Base-by-base conservation (phyloP, 2,888 invertebrate genomes). In the Hypomecis atomaria region DNA sequence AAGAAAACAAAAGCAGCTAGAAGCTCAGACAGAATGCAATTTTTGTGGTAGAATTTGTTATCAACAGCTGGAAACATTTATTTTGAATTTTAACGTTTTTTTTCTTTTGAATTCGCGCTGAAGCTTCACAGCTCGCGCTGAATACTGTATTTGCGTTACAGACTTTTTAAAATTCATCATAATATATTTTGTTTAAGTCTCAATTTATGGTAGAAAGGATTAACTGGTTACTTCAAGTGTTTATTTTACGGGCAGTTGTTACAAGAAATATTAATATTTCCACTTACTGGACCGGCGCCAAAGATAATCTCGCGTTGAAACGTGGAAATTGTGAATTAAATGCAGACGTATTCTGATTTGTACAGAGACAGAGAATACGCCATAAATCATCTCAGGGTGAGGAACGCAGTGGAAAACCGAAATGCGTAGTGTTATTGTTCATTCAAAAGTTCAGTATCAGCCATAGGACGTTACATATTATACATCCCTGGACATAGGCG, bases 241-340 rank as follows among this genome's bases (percentile, higher is more conserved):
- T 7, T 54, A 54, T 54, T 54, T 54, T 54, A 44, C 36, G n/a
- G 42, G 11, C 11, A 54, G 34, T 43, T 43, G 54, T 54, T 54
- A 54, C 34, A 36, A 5, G 54, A 54, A 9, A 54, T 54, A 54
- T 43, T 54, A 54, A 54, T 43, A 54, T 54, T 44, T 44, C 11
- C 54, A 34, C 54, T 33, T 33, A 40, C 33, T 52, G 52, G 52
- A 52, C 6, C n/a, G 33, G 10, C 13, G 52, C 52, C 52, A 52
- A 42, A 40, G 10, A 33, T 37, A 38, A n/a, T 52, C 40, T 4
- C 1, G 9, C 4, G 40, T 42, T 52, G 52, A 40, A 40, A 40
- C 8, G 13, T 50, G 11, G 36, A 36, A 36, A 37, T 5, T 40
- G 52, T 23, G 13, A 37, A 50, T 13, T 40, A 9, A 52, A 23